These are phyloP conservation scores for Dusona sp. DNA, from an alignment of 2,888 invertebrate species.

Conservation along the genomic window DNA sequence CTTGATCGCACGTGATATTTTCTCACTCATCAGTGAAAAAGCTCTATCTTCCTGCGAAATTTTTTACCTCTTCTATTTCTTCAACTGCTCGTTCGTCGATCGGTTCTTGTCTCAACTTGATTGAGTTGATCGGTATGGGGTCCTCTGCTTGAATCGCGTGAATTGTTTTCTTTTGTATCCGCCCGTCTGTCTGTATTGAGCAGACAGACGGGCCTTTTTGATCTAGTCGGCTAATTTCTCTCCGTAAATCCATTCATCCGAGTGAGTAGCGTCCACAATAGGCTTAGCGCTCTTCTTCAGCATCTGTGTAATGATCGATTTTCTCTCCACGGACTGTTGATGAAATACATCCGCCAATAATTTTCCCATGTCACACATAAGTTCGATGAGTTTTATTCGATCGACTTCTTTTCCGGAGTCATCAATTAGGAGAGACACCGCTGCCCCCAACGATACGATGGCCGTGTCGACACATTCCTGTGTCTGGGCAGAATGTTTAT, in stretches of 20 bases:
- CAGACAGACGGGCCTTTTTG: constrained; percentile 43
- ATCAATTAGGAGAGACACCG: constrained; percentile 51
- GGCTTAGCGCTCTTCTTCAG: too few relatives aligned
- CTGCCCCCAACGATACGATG: constrained; percentile 49
- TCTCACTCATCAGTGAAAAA: constrained; percentile 6
- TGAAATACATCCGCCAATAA: too few relatives aligned
- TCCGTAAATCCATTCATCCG: too few relatives aligned
- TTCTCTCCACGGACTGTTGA: too few relatives aligned
- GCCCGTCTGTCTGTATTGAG: constrained; percentile 57
- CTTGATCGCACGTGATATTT: constrained; percentile 35
- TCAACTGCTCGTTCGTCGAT: constrained; percentile 42
- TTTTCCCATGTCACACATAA: too few relatives aligned
- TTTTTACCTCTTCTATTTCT: constrained; percentile 51
- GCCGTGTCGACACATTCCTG: constrained; percentile 59
- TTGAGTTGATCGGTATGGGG: constrained; percentile 44
- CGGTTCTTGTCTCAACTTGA: constrained; percentile 50
- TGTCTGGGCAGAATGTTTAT: constrained; percentile 57
- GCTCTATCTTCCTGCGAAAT: constrained; percentile 26
- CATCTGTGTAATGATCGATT: too few relatives aligned
- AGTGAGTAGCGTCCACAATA: too few relatives aligned
- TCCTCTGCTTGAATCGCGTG: constrained; percentile 46
- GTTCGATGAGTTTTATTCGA: too few relatives aligned
- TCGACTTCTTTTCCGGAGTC: constrained; percentile 36
- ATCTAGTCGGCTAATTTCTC: too few relatives aligned
- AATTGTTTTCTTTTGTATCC: constrained; percentile 50